Percentiles rank a stretch among this genome's conserved stretches.
Evolutionary conservation across 2,797 vertebrate genomes (phyloP).

Genomic region (Dicrostonyx torquatus): DNA sequence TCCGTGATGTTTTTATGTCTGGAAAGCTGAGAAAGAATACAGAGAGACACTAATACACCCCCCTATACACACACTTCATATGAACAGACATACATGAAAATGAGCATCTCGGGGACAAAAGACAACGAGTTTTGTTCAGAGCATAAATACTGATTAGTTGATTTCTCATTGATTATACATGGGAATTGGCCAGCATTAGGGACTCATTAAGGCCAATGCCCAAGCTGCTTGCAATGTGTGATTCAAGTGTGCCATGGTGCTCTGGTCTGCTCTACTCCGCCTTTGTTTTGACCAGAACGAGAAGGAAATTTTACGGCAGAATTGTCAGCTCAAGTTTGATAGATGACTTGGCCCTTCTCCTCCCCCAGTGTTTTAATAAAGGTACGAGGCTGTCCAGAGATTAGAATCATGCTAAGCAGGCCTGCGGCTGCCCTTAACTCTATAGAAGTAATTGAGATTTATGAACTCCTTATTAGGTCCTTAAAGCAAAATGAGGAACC

Average conservation of each 20-base stretch:
- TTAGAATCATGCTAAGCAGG: conserved; percentile 57
- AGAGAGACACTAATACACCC: background rate
- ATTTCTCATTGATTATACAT: conserved; percentile 11
- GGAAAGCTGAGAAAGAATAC: background rate
- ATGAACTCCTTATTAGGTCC: conserved; percentile 76
- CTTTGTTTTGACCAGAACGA: background rate
- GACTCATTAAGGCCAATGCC: background rate
- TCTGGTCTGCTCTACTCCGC: background rate
- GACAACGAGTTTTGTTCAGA: background rate
- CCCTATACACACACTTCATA: background rate
- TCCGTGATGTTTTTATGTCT: background rate
- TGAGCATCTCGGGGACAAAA: background rate
- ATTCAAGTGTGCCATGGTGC: background rate
- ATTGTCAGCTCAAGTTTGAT: conserved; percentile 65
- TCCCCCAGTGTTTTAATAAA: conserved; percentile 67
- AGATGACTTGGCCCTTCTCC: conserved; percentile 4
- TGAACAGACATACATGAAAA: background rate
- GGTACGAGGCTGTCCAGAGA: conserved; percentile 8
- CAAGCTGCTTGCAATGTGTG: background rate
- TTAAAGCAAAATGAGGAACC: conserved; percentile 72
- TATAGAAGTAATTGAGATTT: conserved; percentile 76
- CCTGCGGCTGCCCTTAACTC: conserved; percentile 54
- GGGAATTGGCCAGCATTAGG: background rate
- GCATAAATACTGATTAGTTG: conserved; percentile 10
- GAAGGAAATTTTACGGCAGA: conserved; percentile 4